Evolutionary conservation across 2,888 invertebrate genomes (phyloP), one percentile per base, ranked within the genome.

Genomic region (Campoletis raptor): DNA sequence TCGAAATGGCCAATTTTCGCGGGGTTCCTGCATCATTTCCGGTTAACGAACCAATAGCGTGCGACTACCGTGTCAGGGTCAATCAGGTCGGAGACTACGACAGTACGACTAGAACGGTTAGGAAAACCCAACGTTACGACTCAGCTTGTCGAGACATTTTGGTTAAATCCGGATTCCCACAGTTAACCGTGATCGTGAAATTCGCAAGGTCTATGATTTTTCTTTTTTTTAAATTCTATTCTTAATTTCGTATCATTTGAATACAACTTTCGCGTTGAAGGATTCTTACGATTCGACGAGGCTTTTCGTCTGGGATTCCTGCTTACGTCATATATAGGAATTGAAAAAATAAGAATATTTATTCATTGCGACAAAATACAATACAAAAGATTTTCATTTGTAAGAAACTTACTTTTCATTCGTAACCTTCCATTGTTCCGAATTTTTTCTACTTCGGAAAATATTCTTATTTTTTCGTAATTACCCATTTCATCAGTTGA

Each of bases 51-150:
- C 85, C 85, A 87, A 86, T 84, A 70, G 73, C 69, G 83, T 52
- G 42, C 36, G n/a, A 70, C 4, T 64, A 61, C 74, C 69, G 82
- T 86, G 87, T 88, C 87, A 88, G 81, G 88, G 88, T 82, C 85
- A 74, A 67, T 79, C 70, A 72, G 42, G 36, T 37, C 69, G 57
- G 42, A 18, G 15, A 54, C 73, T 52, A 36, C 66, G 42, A 42
- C 45, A 54, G 54, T 52, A 36, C 66, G 42, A 42, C 45, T 12
- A 64, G 64, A n/a, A 45, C 36, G 48, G 9, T 64, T 30, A 64
- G 45, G 42, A 45, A 21, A 54, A 78, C 9, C 64, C 18, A 36
- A 36, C 18, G 21, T 66, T n/a, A 48, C 52, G 37, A 37, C 7
- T 10, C 30, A 30, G 36, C 48, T 52, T 8, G 37, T 21, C 36